Percentiles rank a stretch among this genome's conserved stretches.
These are phyloP conservation scores for Microplitis manilae DNA, from an alignment of 2,888 invertebrate species.

Conservation along the genomic window DNA sequence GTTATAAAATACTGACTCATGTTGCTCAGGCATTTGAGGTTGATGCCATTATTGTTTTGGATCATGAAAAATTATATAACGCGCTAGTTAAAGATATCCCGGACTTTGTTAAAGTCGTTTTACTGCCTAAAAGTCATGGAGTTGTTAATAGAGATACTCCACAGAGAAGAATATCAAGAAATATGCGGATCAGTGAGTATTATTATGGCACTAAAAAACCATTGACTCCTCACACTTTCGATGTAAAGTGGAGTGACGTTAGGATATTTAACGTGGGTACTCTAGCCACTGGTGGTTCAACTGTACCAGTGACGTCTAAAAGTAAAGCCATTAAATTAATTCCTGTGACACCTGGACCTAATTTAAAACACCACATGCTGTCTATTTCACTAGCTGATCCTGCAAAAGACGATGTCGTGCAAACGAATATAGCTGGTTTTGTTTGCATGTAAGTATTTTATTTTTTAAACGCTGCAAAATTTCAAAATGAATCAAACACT, in stretches of 20 bases:
- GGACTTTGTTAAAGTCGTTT: constrained; percentile 90
- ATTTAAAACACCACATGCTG: constrained; percentile 89
- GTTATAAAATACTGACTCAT: constrained; percentile 89
- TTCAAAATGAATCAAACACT: too few relatives aligned
- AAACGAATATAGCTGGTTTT: constrained; percentile 91
- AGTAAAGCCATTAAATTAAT: constrained; percentile 94
- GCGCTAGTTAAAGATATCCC: constrained; percentile 96
- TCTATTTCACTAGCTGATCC: constrained; percentile 90
- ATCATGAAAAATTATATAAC: constrained; percentile 96
- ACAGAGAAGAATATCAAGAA: constrained; percentile 82
- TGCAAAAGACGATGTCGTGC: constrained; percentile 87
- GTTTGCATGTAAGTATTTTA: constrained; percentile 86
- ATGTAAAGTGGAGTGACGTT: constrained; percentile 91
- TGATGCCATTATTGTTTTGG: constrained; percentile 94
- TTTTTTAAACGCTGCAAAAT: background rate
- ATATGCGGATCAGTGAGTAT: constrained; percentile 90
- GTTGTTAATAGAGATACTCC: constrained; percentile 89
- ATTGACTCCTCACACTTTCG: constrained; percentile 94
- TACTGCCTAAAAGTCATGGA: constrained; percentile 96
- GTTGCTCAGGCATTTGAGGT: constrained; percentile 96
- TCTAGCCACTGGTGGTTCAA: constrained; percentile 92
- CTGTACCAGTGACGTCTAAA: constrained; percentile 95
- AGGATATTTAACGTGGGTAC: constrained; percentile 96
- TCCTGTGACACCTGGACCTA: constrained; percentile 81
- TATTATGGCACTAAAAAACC: constrained; percentile 91